Evolutionary conservation across 2,797 vertebrate species (phyloP).

Genomic region (Mormyrops boulengeri): DNA sequence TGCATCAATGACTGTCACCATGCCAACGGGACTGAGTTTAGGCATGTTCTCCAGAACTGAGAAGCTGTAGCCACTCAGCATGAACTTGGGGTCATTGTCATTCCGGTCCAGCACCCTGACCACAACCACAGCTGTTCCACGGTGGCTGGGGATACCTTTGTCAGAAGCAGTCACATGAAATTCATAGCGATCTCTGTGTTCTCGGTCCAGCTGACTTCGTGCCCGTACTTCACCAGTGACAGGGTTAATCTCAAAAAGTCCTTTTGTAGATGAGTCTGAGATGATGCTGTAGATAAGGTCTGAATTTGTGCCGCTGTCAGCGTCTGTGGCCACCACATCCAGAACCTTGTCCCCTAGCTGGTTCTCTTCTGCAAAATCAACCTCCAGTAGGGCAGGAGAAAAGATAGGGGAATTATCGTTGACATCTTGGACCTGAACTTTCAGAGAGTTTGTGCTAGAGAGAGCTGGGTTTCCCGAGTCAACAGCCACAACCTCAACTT

Average conservation of each 20-base stretch:
- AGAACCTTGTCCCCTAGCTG: constrained; percentile 82
- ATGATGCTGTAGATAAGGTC: constrained; percentile 84
- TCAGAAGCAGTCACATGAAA: constrained; percentile 88
- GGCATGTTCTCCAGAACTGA: constrained; percentile 99
- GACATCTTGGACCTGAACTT: constrained; percentile 89
- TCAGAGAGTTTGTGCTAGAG: constrained; percentile 93
- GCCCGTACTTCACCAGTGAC: constrained; percentile 86
- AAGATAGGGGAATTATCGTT: constrained; percentile 95
- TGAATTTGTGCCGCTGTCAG: constrained; percentile 90
- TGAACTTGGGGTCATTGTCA: constrained; percentile 98
- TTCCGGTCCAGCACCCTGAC: constrained; percentile 92
- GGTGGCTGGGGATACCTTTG: constrained; percentile 87
- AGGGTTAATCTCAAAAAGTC: constrained; percentile 85
- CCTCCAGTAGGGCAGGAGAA: constrained; percentile 83
- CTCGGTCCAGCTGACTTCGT: constrained; percentile 83
- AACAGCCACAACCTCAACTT: constrained; percentile 91
- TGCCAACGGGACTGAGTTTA: constrained; percentile 89
- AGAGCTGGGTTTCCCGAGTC: constrained; percentile 95
- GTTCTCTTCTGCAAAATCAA: constrained; percentile 91
- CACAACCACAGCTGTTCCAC: constrained; percentile 88
- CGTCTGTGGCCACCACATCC: constrained; percentile 83
- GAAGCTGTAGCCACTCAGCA: constrained; percentile 97
- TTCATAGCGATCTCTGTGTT: constrained; percentile 86
- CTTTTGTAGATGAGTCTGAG: constrained; percentile 77
- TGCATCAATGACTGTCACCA: constrained; percentile 94